Percentiles rank a stretch among this genome's conserved stretches.
Evolutionary conservation across 1,140 invertebrate genomes (phyloP).

Genomic region (Luehdorfia chinensis): DNA sequence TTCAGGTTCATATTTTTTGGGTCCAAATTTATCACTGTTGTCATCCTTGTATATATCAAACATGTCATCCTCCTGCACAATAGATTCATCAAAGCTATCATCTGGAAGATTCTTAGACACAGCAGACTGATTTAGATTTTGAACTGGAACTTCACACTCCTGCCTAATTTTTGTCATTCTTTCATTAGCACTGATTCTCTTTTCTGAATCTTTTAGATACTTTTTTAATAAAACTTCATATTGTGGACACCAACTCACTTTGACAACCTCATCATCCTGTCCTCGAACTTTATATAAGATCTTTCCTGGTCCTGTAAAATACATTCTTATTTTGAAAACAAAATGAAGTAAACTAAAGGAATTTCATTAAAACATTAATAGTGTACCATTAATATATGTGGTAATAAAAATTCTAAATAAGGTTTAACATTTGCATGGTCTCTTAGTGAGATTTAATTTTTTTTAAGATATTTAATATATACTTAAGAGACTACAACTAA

Average conservation of each 20-base stretch:
- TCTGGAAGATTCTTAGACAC: slow-evolving; percentile 45
- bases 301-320: slow-evolving; percentile 74
- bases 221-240: slow-evolving; percentile 45
- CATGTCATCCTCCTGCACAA: slow-evolving; percentile 56
- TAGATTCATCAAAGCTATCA: slow-evolving; percentile 52
- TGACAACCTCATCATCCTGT: slow-evolving; percentile 84
- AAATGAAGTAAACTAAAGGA: no score
- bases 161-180: slow-evolving; percentile 41
- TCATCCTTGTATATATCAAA: slow-evolving; percentile 72
- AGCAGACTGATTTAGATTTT: slow-evolving; percentile 38
- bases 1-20: slow-evolving; percentile 63
- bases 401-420: no score
- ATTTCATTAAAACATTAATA: no score
- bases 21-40: slow-evolving; percentile 66
- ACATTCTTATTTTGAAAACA: not conserved
- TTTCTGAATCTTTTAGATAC: slow-evolving; percentile 31
- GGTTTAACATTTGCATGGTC: no score
- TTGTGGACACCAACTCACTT: slow-evolving; percentile 85
- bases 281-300: slow-evolving; percentile 82
- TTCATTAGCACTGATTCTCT: slow-evolving; percentile 26
- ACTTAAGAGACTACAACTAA: no score
- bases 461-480: no score
- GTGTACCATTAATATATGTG: no score
- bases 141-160: slow-evolving; percentile 21
- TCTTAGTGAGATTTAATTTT: no score